phyloP scores from a whole-genome alignment of 2,888 invertebrate species.

The Melieria omissa region DNA sequence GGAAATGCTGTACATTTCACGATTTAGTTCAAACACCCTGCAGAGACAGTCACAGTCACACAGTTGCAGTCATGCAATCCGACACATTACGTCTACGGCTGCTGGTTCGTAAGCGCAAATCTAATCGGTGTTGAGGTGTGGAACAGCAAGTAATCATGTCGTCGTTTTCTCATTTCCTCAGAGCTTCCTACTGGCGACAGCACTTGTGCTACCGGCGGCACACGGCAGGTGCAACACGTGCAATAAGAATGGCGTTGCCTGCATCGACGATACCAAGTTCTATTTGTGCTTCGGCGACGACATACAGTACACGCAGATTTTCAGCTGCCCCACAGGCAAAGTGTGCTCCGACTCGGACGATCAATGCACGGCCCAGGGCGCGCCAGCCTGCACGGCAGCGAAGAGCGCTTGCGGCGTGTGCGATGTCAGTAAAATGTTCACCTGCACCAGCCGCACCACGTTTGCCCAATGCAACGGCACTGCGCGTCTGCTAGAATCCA shows the following conservation, averaged over 20 bases:
- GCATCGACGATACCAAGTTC: slow-evolving; percentile 52
- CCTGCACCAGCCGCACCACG: slow-evolving; percentile 53
- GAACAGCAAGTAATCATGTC: neutral
- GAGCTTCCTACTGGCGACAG: slow-evolving; percentile 15
- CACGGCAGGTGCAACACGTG: slow-evolving; percentile 49
- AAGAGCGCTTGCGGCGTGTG: slow-evolving; percentile 46
- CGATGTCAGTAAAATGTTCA: slow-evolving; percentile 45
- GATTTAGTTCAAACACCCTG: too few species aligned
- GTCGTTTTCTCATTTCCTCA: neutral
- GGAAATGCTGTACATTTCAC: too few species aligned
- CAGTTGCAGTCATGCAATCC: too few species aligned
- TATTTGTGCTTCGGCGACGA: slow-evolving; percentile 44
- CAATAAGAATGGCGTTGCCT: slow-evolving; percentile 48
- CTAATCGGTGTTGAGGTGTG: too few species aligned
- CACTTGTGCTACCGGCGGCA: slow-evolving; percentile 24
- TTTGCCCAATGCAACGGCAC: slow-evolving; percentile 50
- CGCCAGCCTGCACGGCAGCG: slow-evolving; percentile 42
- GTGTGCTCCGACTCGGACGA: slow-evolving; percentile 43
- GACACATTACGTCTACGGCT: too few species aligned
- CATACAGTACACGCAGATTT: neutral
- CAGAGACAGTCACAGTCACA: too few species aligned
- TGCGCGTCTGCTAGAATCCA: slow-evolving; percentile 1
- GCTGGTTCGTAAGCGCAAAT: too few species aligned
- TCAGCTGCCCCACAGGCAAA: slow-evolving; percentile 44
- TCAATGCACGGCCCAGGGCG: neutral